Evolutionary conservation across 2,797 vertebrate genomes (phyloP).

Genomic region (Sciurus vulgaris): DNA sequence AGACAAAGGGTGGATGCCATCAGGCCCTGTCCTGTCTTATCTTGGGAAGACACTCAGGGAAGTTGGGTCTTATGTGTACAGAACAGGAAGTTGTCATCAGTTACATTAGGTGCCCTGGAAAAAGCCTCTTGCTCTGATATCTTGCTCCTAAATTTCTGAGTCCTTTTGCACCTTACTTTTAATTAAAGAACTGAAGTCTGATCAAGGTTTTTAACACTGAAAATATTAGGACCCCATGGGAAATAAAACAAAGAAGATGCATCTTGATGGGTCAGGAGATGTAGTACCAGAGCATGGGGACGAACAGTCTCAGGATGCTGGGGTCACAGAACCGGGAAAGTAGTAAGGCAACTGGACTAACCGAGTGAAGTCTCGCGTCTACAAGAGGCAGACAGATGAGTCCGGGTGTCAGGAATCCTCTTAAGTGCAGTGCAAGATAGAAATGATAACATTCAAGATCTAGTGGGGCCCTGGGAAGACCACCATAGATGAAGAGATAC

Average conservation of each 20-base stretch:
- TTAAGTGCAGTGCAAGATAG: background rate
- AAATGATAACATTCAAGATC: background rate
- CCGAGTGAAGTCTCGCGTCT: background rate
- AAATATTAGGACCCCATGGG: background rate
- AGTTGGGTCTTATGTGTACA: background rate
- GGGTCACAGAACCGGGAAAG: background rate
- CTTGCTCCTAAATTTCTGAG: background rate
- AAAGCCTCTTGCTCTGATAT: background rate
- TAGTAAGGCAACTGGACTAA: too few species aligned
- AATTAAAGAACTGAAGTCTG: background rate
- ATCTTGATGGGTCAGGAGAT: background rate
- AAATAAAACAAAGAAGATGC: background rate
- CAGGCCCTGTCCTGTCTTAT: rapidly evolving
- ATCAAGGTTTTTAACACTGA: background rate
- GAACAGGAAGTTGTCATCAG: background rate
- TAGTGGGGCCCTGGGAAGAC: background rate
- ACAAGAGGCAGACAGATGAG: background rate
- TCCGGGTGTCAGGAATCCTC: background rate
- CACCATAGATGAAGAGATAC: background rate
- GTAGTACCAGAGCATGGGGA: background rate
- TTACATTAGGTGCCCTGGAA: background rate
- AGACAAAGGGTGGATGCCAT: background rate
- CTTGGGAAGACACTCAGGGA: background rate
- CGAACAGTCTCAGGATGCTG: background rate
- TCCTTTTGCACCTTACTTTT: background rate